A percentile compares a stretch with the other conserved stretches of the same genome.
Conservation (phyloP, 2,797 vertebrate genomes). For the Anabacerthia variegaticeps region DNA sequence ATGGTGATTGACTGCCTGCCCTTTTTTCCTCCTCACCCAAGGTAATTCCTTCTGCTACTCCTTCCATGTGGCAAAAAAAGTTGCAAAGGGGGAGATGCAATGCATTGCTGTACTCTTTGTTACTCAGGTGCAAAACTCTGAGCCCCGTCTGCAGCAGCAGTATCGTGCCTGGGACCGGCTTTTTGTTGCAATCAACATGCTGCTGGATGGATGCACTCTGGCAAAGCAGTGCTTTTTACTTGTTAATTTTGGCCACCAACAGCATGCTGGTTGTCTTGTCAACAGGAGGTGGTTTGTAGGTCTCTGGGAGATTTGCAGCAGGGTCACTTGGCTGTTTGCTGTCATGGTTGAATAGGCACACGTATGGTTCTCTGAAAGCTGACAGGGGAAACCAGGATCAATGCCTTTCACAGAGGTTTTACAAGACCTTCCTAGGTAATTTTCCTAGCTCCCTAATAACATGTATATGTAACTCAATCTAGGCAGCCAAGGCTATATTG, state of each 20-base stretch:
- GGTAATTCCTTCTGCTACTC: background rate
- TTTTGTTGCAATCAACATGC: background rate
- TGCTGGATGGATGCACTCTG: background rate
- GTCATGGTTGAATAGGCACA: background rate
- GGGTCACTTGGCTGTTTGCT: background rate
- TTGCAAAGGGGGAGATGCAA: background rate
- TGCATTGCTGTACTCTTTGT: background rate
- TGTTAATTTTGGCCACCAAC: background rate
- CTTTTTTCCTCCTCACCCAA: background rate
- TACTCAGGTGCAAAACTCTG: background rate
- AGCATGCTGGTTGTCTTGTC: fast-evolving
- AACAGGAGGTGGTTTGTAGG: background rate
- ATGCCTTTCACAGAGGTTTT: background rate
- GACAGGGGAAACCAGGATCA: background rate
- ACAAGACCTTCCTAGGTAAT: background rate
- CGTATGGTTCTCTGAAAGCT: background rate
- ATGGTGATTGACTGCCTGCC: fast-evolving
- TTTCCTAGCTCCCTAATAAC: background rate
- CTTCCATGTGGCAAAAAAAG: background rate
- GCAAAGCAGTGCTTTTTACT: background rate
- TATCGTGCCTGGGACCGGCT: fast-evolving
- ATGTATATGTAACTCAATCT: background rate
- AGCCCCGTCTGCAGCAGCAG: background rate
- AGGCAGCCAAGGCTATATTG: background rate
- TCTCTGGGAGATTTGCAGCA: background rate